Base-by-base conservation (phyloP, 2,797 vertebrate species). In the Etheostoma nigrum region DNA sequence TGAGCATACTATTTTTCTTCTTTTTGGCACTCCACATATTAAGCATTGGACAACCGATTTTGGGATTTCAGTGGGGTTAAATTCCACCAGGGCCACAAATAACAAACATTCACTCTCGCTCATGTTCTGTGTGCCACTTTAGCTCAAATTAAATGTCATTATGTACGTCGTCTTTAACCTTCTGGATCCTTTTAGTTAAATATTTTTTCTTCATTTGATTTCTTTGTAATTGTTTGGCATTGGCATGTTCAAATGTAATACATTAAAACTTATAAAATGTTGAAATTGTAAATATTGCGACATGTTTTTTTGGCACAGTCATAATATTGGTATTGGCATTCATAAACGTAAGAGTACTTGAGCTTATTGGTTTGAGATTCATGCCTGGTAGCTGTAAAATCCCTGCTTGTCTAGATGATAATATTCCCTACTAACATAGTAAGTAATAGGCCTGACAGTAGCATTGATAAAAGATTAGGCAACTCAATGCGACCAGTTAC, bases 381-480 rank as follows among this genome's bases (percentile, higher is more conserved):
- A 54, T 59, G 30, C 21, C 47, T 54, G 15, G 18, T 23, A 2
- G 25, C 40, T 30, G 5, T 69, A 16, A 53, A 44, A 64, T 13
- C 52, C 15, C 45, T 23, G 21, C 40, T 66, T 55, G 30, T 61
- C 33, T 68, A 21, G 44, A 48, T 60, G 57, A 33, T 21, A 11
- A 9, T 0, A 47, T 25, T 49, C 3, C 14, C 19, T 23, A 19
- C 4, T 11, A 33, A 65, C 27, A 25, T 8, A 4, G 30, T 63
- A 52, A 74, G 21, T 48, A 76, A 55, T 40, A 74, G 23, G 42
- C 61, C 63, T 49, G 58, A 23, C 25, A 0, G 15, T 42, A 3
- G 19, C 60, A 5, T 65, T 42, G 58, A 75, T 67, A 14, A 61
- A 51, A 19, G 11, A 67, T 40, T 2, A 62, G 6, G 54, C 13